These are phyloP conservation scores for Paradisaea rubra DNA, from an alignment of 2,113 vertebrate species.

Conservation along the genomic window DNA sequence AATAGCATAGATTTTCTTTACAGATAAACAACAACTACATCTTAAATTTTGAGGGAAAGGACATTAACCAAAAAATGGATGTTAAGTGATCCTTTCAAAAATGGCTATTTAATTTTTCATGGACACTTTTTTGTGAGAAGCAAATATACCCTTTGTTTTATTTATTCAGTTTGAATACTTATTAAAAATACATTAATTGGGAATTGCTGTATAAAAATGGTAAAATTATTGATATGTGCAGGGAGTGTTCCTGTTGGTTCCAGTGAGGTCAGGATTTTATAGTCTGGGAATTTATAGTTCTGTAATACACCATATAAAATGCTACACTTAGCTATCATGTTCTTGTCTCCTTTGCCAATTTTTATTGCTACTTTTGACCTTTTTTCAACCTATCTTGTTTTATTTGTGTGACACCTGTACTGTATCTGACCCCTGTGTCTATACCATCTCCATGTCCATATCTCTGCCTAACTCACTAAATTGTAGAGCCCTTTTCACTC, in stretches of 20 bases:
- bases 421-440: constrained; percentile 33
- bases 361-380: constrained; percentile 53
- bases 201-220: not conserved
- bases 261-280: constrained; percentile 17
- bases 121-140: not conserved
- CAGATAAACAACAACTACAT: not conserved
- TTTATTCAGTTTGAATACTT: not conserved
- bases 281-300: constrained; percentile 17
- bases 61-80: not conserved
- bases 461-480: constrained; percentile 18
- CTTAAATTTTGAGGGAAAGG: not conserved
- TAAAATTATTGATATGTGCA: not conserved
- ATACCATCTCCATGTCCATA: not conserved
- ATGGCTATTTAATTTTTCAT: not conserved
- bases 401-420: constrained; percentile 50
- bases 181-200: not conserved
- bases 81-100: not conserved
- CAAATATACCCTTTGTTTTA: not conserved
- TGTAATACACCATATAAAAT: constrained; percentile 13
- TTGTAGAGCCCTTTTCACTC: constrained; percentile 27
- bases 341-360: constrained; percentile 44
- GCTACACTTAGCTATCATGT: not conserved
- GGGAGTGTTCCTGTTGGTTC: not conserved
- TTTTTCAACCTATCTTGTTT: constrained; percentile 21
- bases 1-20: not conserved